Evolutionary conservation across 2,797 vertebrate species (phyloP), one percentile per base, ranked within the genome.

Genomic region (Myiotriccus ornatus): DNA sequence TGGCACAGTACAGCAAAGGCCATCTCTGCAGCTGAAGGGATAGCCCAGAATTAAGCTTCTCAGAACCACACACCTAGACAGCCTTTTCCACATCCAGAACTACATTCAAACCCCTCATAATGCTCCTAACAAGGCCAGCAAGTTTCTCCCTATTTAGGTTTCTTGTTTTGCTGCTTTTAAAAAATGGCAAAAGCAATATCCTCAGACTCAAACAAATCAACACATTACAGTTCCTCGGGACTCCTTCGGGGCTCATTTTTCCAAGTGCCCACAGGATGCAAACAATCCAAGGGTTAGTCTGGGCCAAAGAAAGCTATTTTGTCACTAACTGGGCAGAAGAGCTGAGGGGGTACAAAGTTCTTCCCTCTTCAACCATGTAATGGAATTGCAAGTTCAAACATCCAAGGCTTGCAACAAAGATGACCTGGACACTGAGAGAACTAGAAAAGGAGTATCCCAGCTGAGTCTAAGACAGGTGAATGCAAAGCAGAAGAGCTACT

Each of bases 351-450:
- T 34, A 64, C 16, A 16, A 55, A 70, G 14, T 8, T 68, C 49
- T 49, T 20, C 49, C 37, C 4, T 35, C 32, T 47, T 75, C 25
- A 88, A 50, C n/a, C 14, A 46, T 0, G 4, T 6, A 62, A 81
- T 2, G 1, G 25, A 84, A 71, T 10, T 64, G 23, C 14, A 44
- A 77, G 34, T 37, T 47, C 52, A 16, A 71, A 78, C 14, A 63
- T 30, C 44, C 28, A 68, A 78, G 18, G 17, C 63, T 59, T 85
- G 28, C 25, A 80, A 41, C 30, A 74, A 47, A 62, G 27, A 56
- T 0, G 1, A 37, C 22, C 59, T 5, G 4, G 41, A 60, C 57
- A 46, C 0, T 9, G 62, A 39, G 52, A 94, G 18, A 55, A 12
- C n/a, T 35, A n/a, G 25, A 59, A 70, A 69, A 76, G 20, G 25